Conservation (phyloP, 2,888 invertebrate genomes). For the Neocrepidodera transversa region DNA sequence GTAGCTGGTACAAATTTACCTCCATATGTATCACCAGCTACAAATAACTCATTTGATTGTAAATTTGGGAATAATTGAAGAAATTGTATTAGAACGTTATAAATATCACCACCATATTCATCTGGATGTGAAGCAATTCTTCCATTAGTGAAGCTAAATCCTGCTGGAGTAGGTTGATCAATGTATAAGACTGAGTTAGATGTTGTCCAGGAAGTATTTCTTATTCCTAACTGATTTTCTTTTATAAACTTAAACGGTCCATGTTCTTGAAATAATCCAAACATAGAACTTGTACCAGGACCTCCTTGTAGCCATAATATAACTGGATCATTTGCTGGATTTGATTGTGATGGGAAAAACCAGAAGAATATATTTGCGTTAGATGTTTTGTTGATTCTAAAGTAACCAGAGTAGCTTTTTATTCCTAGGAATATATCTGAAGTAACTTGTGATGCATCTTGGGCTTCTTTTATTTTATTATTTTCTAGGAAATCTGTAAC, state of each 20-base stretch:
- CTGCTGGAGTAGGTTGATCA: conserved; percentile 91
- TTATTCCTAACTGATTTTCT: conserved; percentile 56
- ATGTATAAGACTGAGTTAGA: conserved; percentile 72
- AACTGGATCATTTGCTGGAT: conserved; percentile 67
- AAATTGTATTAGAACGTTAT: conserved; percentile 78
- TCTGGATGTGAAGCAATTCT: conserved; percentile 81
- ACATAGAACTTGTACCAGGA: conserved; percentile 78
- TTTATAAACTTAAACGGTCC: conserved; percentile 68
- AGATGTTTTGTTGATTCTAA: conserved; percentile 77
- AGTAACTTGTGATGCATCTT: conserved; percentile 62
- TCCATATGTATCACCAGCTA: conserved; percentile 87
- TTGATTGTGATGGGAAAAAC: conserved; percentile 77
- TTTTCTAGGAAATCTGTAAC: conserved; percentile 73
- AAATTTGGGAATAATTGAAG: conserved; percentile 80
- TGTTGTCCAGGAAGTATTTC: conserved; percentile 63
- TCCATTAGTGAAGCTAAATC: conserved; percentile 80
- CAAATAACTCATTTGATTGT: conserved; percentile 76
- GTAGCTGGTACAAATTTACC: conserved; percentile 80
- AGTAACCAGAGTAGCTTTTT: conserved; percentile 75
- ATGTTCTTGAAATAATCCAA: conserved; percentile 80
- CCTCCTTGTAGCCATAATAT: conserved; percentile 84
- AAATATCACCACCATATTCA: conserved; percentile 79
- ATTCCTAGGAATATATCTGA: conserved; percentile 65
- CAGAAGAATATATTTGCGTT: conserved; percentile 87
- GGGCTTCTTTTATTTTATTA: conserved; percentile 70